These are phyloP conservation scores for Paratilapia polleni DNA, from an alignment of 2,113 vertebrate genomes.

Conservation along the genomic window DNA sequence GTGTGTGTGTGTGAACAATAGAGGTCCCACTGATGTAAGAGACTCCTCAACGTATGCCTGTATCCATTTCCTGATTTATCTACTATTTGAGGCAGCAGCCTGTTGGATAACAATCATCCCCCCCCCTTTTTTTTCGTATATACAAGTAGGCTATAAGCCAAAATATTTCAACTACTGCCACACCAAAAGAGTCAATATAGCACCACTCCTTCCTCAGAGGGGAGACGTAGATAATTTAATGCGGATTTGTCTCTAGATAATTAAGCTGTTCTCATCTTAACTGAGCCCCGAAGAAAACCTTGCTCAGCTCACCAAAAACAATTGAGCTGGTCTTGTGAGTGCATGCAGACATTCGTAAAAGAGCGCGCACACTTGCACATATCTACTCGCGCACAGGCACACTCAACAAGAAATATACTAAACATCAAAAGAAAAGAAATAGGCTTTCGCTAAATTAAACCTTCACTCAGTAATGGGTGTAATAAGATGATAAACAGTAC, in stretches of 20 bases:
- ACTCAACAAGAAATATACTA: constrained; percentile 15
- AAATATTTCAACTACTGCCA: neutral
- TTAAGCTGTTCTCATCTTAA: constrained; percentile 33
- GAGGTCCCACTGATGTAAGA: neutral
- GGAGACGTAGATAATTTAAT: neutral
- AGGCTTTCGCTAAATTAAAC: constrained; percentile 38
- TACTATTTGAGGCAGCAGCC: neutral
- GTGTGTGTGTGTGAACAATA: no score
- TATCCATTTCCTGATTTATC: neutral
- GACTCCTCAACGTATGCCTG: neutral
- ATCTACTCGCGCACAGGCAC: neutral
- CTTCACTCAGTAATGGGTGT: constrained; percentile 53
- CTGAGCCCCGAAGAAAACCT: constrained; percentile 21
- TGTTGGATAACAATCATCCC: neutral
- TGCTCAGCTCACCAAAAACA: constrained; percentile 26
- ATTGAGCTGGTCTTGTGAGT: constrained; percentile 16
- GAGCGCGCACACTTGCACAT: neutral
- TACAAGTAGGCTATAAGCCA: neutral
- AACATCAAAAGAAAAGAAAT: constrained; percentile 53
- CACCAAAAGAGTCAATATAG: constrained; percentile 2
- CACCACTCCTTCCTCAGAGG: neutral
- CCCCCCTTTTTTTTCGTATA: neutral
- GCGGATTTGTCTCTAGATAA: constrained; percentile 22
- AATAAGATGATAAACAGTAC: constrained; percentile 59
- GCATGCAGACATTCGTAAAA: neutral